Conservation (phyloP, 2,797 vertebrate species). For the Carduelis carduelis region DNA sequence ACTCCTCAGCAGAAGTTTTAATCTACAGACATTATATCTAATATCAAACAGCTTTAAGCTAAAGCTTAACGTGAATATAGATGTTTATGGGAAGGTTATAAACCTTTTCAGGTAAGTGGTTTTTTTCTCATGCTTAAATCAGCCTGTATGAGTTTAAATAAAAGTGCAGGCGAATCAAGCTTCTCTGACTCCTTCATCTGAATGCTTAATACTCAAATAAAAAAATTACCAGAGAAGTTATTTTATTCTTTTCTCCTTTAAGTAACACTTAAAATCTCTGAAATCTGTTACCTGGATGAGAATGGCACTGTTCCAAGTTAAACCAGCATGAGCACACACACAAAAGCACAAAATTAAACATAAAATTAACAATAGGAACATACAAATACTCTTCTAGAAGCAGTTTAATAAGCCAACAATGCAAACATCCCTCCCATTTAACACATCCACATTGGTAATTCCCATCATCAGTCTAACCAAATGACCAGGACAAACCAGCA, state of each 20-base stretch:
- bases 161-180: background rate
- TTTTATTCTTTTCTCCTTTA: background rate
- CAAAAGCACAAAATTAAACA: accelerated
- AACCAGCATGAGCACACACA: accelerated
- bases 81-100: background rate
- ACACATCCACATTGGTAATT: background rate
- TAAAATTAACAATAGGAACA: background rate
- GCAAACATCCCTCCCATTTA: background rate
- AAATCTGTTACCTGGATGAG: background rate
- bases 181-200: background rate
- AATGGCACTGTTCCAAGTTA: background rate
- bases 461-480: background rate
- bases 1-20: background rate
- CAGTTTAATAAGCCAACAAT: background rate
- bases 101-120: background rate
- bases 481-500: background rate
- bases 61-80: background rate
- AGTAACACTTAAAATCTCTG: background rate
- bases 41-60: background rate
- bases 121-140: background rate
- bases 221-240: background rate
- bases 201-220: background rate
- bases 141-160: background rate
- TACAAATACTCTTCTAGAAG: background rate
- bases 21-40: background rate